Percentiles rank a stretch among this genome's conserved stretches.
These are phyloP conservation scores for Calosoma granatense DNA, from an alignment of 1,140 invertebrate genomes.

Conservation along the genomic window DNA sequence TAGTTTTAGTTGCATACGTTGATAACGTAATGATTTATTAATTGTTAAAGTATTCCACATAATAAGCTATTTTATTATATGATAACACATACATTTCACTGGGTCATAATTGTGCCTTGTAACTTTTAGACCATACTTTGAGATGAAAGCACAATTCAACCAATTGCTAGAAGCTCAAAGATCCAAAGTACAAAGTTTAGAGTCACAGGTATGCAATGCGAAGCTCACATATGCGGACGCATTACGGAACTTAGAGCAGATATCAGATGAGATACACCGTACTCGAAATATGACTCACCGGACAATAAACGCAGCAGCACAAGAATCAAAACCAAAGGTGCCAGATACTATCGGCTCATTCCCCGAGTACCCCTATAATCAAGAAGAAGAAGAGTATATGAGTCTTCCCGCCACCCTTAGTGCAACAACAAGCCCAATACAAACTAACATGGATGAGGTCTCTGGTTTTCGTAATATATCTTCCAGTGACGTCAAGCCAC, in stretches of 20 bases:
- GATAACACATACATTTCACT: too few relatives aligned
- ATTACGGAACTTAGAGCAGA: conserved; percentile 74
- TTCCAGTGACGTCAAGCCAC: neutral
- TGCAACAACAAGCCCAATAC: conserved; percentile 25
- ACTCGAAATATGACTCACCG: conserved; percentile 19
- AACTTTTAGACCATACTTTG: conserved; percentile 83
- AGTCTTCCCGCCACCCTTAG: conserved; percentile 34
- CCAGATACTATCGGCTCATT: conserved; percentile 27
- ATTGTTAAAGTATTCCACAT: too few relatives aligned
- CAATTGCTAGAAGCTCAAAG: conserved; percentile 80
- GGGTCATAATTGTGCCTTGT: too few relatives aligned
- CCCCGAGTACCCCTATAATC: conserved; percentile 17
- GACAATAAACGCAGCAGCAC: neutral
- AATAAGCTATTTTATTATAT: too few relatives aligned
- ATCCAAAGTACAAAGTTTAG: conserved; percentile 63
- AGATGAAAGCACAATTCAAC: conserved; percentile 85
- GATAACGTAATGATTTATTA: too few relatives aligned
- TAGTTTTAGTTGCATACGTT: too few relatives aligned
- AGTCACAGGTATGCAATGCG: conserved; percentile 63
- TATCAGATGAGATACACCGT: conserved; percentile 85
- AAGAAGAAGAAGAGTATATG: conserved; percentile 34
- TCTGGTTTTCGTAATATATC: conserved; percentile 28
- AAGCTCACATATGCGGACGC: conserved; percentile 81
- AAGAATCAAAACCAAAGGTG: conserved; percentile 21
- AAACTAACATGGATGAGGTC: conserved; percentile 29